Percentiles rank a stretch among this genome's conserved stretches.
Conservation (phyloP, 2,113 vertebrate species). For the Tretioscincus oriximinensis region DNA sequence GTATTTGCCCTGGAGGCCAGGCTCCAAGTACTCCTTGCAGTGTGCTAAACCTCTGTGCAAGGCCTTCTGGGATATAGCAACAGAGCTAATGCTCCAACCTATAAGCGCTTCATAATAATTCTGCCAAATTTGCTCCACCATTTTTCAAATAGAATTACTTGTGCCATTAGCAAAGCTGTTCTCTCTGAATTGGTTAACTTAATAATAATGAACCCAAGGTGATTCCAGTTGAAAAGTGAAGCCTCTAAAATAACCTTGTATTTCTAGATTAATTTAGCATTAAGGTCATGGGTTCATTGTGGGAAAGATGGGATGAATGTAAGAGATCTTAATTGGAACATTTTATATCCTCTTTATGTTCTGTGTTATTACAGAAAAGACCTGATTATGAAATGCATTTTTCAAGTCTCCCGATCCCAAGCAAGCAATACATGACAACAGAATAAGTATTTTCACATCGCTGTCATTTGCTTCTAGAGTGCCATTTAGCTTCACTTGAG, state of each 20-base stretch:
- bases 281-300: not conserved
- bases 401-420: conserved; percentile 13
- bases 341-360: conserved; percentile 5
- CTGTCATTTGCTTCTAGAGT: conserved; percentile 7
- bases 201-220: conserved; percentile 6
- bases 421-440: not conserved
- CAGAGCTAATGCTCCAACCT: not conserved
- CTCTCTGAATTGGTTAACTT: not conserved
- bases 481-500: conserved; percentile 7
- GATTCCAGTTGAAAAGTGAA: conserved; percentile 8
- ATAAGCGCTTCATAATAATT: not conserved
- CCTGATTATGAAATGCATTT: not conserved
- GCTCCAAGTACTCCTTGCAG: not conserved
- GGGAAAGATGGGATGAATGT: not conserved
- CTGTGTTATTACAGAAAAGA: not conserved
- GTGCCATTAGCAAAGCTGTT: not conserved
- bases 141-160: not conserved
- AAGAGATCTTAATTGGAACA: conserved; percentile 10
- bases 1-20: not conserved
- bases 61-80: not conserved
- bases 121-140: not conserved
- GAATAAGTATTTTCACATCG: not conserved
- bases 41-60: not conserved
- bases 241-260: conserved; percentile 14
- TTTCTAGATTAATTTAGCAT: conserved; percentile 11